A percentile compares a stretch with the other conserved stretches of the same genome.
Evolutionary conservation across 2,888 invertebrate species (phyloP).

Genomic region (Phortica magna): DNA sequence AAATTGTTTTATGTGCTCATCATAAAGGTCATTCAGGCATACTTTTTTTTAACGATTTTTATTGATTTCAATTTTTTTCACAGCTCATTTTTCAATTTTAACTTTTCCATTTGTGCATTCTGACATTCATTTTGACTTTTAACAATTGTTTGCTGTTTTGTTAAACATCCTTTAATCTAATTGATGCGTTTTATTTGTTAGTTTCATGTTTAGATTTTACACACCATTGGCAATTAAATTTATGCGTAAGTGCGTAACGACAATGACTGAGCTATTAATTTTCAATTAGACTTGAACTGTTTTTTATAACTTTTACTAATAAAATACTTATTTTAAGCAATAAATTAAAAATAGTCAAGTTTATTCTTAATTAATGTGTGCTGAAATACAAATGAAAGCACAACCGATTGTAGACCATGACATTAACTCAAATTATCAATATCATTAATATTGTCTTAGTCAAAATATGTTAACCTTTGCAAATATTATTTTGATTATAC

Average conservation of each 20-base stretch:
- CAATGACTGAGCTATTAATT: slow-evolving; percentile 22
- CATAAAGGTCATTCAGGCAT: neutral
- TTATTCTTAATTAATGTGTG: no score
- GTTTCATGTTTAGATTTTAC: neutral
- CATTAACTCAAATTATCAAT: no score
- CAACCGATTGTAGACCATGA: no score
- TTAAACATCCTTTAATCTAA: slow-evolving; percentile 15
- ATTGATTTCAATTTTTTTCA: neutral
- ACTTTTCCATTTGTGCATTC: neutral
- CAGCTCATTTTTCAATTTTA: neutral
- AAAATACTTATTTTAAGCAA: neutral
- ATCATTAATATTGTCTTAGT: no score
- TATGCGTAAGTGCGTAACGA: neutral
- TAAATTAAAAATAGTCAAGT: no score
- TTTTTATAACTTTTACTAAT: neutral
- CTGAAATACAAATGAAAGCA: no score
- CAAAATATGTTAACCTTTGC: no score
- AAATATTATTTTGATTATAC: no score
- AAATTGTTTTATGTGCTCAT: slow-evolving; percentile 16
- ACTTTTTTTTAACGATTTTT: neutral
- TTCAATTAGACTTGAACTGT: slow-evolving; percentile 13
- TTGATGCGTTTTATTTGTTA: neutral
- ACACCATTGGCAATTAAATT: neutral
- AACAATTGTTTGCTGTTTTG: slow-evolving; percentile 11
- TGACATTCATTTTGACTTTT: neutral